Evolutionary conservation across 2,888 invertebrate genomes (phyloP).

Genomic region (Tenthredo amoena): DNA sequence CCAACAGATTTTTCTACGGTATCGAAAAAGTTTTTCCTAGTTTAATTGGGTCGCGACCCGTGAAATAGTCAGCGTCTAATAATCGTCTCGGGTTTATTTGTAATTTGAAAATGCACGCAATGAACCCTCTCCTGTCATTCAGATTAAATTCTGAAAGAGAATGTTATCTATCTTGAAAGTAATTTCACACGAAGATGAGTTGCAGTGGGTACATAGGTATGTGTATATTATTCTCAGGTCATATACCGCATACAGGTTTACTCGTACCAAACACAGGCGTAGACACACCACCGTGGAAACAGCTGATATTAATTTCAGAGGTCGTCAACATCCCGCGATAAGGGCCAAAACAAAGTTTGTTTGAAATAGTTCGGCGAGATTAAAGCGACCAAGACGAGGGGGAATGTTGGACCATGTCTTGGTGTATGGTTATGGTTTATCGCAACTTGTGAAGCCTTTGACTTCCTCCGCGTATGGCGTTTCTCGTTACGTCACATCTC

Average conservation of each 20-base stretch:
- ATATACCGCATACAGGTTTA: not conserved
- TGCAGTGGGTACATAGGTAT: not conserved
- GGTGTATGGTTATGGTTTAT: slow-evolving; percentile 48
- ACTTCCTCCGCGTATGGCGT: slow-evolving; percentile 2
- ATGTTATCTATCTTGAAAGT: not conserved
- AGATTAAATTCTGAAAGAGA: not conserved
- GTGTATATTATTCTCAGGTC: not conserved
- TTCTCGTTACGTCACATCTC: slow-evolving; percentile 23
- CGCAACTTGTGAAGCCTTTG: slow-evolving; percentile 10
- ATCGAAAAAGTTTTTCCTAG: slow-evolving; percentile 21
- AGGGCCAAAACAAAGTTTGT: slow-evolving; percentile 55
- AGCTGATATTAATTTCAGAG: slow-evolving; percentile 53
- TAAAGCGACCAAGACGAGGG: slow-evolving; percentile 51
- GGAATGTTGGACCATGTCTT: not conserved
- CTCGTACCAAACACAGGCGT: not conserved
- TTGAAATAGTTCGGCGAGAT: slow-evolving; percentile 60
- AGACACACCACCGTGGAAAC: slow-evolving; percentile 34
- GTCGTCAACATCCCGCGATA: slow-evolving; percentile 54
- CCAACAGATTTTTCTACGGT: not conserved
- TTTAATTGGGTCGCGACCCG: slow-evolving; percentile 23
- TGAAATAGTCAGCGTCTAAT: not conserved
- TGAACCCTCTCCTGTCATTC: not conserved
- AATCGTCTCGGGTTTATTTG: not conserved
- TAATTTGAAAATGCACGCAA: not conserved
- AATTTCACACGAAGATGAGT: slow-evolving; percentile 42